Base-by-base conservation (phyloP, 2,888 invertebrate genomes). In the Zeuzera pyrina region DNA sequence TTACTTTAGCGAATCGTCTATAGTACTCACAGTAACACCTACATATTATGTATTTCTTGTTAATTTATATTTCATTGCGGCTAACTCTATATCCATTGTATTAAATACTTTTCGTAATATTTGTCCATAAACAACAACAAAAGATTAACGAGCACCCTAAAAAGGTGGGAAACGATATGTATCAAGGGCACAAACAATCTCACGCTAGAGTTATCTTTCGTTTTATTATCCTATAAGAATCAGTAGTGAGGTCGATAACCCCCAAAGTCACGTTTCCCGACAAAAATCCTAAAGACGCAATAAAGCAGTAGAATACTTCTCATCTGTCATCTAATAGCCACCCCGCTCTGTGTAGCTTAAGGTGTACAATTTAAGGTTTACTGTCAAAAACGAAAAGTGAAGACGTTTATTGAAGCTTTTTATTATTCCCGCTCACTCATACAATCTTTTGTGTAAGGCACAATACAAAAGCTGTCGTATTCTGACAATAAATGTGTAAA, bases 311-410 rank as follows among this genome's bases (percentile, higher is more conserved):
- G 58, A 58, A 66, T 65, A 66, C 62, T 48, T 58, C 61, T 69
- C 71, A 70, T 76, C 70, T 74, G 69, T 77, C 77, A 69, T 74
- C 69, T 67, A 64, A 65, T 66, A 66, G 57, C 60, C 62, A 66
- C 65, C 66, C 59, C 43, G 45, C 42, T 43, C 42, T 42, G 45
- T 60, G 59, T 57, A 55, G 53, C 65, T 67, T 68, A 68, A 56
- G 56, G 49, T 42, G 54, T 62, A 70, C 70, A 70, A 69, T 55
- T 74, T 71, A 72, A 67, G 57, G 64, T 64, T 77, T 72, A 71
- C 63, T 66, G 74, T 71, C 67, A 67, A 51, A 34, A 32, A 61
- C 51, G 47, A 46, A 43, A 41, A 43, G 26, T 14, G 53, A 62
- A 63, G 58, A 49, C 57, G 61, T 68, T 65, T 70, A 73, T 72